A percentile compares a stretch with the other conserved stretches of the same genome.
Conservation (phyloP, 2,888 invertebrate species). For the Amaurobius ferox region DNA sequence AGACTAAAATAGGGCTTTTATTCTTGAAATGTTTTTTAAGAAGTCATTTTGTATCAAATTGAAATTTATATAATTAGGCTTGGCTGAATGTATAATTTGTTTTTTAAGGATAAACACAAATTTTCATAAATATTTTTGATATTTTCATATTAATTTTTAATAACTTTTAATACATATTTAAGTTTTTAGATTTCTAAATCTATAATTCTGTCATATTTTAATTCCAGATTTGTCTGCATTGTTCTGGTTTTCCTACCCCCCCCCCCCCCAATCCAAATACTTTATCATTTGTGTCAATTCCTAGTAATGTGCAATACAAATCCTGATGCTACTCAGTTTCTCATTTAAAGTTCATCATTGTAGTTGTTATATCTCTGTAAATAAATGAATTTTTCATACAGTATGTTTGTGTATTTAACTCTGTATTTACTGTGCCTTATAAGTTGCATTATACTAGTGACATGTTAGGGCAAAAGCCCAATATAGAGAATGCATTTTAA, state of each 20-base stretch:
- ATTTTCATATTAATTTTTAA: not conserved
- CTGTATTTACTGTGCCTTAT: too few relatives aligned
- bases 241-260: not conserved
- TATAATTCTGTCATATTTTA: not conserved
- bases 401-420: too few relatives aligned
- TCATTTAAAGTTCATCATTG: conserved; percentile 3
- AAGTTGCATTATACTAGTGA: too few relatives aligned
- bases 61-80: too few relatives aligned
- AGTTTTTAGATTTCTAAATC: too few relatives aligned
- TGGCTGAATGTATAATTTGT: too few relatives aligned
- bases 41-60: too few relatives aligned
- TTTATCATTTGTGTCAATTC: not conserved
- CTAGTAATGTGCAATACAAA: conserved; percentile 34
- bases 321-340: conserved; percentile 14
- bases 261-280: not conserved
- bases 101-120: too few relatives aligned
- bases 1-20: too few relatives aligned
- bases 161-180: not conserved
- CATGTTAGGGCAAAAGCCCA: too few relatives aligned
- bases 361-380: conserved; percentile 16
- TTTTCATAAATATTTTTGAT: not conserved
- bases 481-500: too few relatives aligned
- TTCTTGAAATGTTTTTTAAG: too few relatives aligned
- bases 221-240: not conserved
- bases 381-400: conserved; percentile 27